Percentiles rank a stretch among this genome's conserved stretches.
Evolutionary conservation across 2,797 vertebrate genomes (phyloP).

Genomic region (Lepilemur septentrionalis): DNA sequence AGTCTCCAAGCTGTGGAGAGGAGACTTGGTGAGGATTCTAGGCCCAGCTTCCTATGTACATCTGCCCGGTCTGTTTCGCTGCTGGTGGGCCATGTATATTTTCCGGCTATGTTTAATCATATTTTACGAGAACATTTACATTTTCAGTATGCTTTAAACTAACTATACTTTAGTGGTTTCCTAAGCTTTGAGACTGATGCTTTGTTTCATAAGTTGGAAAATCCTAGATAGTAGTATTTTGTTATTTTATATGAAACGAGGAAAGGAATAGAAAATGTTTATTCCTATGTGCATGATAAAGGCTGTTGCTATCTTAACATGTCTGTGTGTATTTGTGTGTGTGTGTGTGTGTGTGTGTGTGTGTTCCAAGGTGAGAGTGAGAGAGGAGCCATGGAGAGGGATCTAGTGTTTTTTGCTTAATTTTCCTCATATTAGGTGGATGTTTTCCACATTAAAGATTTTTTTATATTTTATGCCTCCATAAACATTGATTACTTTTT

Average conservation of each 20-base stretch:
- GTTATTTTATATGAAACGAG: neutral
- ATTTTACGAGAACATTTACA: conserved; percentile 13
- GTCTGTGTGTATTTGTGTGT: neutral
- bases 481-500: neutral
- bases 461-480: neutral
- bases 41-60: too few relatives aligned
- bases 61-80: neutral
- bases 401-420: neutral
- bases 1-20: neutral
- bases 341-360: neutral
- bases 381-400: neutral
- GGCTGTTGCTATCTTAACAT: neutral
- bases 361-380: neutral
- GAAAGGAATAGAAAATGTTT: neutral
- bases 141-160: neutral
- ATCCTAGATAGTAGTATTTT: neutral
- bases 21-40: neutral
- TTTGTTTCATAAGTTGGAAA: neutral
- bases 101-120: neutral
- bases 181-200: conserved; percentile 3
- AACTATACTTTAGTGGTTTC: neutral
- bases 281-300: neutral
- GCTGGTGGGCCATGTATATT: neutral
- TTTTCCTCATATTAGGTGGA: neutral
- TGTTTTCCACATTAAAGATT: neutral